These are phyloP conservation scores for Lepeophtheirus salmonis DNA, from an alignment of 1,140 invertebrate genomes.

Conservation along the genomic window DNA sequence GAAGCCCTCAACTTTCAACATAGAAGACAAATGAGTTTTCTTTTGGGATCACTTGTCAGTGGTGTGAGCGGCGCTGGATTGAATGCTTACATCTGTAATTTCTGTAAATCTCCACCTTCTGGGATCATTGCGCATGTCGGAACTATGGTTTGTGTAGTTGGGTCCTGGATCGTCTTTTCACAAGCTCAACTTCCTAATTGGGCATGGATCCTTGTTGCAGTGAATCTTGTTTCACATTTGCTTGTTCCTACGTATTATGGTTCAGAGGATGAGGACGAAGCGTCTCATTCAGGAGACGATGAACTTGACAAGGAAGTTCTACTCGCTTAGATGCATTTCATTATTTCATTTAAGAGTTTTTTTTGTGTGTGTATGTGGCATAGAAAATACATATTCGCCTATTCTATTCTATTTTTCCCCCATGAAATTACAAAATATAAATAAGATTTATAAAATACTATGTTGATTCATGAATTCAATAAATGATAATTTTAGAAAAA, in stretches of 20 bases:
- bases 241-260: not conserved
- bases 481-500: too few species aligned
- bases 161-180: not conserved
- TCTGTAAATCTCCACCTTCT: not conserved
- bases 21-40: slow-evolving; percentile 23
- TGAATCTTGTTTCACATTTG: not conserved
- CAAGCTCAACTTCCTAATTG: not conserved
- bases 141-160: not conserved
- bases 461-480: too few species aligned
- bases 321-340: not conserved
- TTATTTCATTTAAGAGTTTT: too few species aligned
- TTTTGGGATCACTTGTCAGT: slow-evolving; percentile 24
- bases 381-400: not conserved
- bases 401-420: too few species aligned
- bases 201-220: not conserved
- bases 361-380: not conserved
- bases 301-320: not conserved
- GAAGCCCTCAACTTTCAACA: slow-evolving; percentile 24
- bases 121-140: not conserved
- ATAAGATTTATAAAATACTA: too few species aligned
- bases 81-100: slow-evolving; percentile 20
- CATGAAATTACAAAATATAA: too few species aligned
- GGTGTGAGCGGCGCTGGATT: slow-evolving; percentile 23
- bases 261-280: not conserved
- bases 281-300: not conserved